Evolutionary conservation across 1,140 invertebrate genomes (phyloP), one percentile per base, ranked within the genome.

Genomic region (Pseudomyrmex sp.): DNA sequence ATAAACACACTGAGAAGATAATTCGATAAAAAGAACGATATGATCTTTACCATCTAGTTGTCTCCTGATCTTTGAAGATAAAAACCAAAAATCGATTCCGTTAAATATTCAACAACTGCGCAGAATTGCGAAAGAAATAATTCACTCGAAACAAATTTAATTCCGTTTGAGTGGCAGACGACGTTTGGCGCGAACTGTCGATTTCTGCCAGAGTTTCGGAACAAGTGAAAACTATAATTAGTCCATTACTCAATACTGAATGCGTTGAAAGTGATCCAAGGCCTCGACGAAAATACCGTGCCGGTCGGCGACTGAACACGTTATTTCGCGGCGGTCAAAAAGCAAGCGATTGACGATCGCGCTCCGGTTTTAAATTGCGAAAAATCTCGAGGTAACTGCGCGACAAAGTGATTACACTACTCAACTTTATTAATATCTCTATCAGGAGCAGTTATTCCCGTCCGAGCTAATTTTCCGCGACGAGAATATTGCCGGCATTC

Each of bases 231-330:
- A 88, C 89, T 90, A 91, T 90, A 91, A 91, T 90, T 91, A 91
- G 88, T 88, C 77, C 82, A 90, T 91, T 91, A 90, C 90, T 90
- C 90, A 91, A 91, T 91, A 91, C 86, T 82, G 89, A 91, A 90
- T 91, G 80, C 84, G 75, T 86, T 83, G 88, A 87, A 91, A 90
- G 89, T 90, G 82, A 89, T 85, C 74, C 87, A 89, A 87, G 89
- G 72, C 86, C 90, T 85, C 82, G 87, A 80, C 88, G 65, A 80
- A 91, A 90, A 91, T 90, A 91, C 59, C 48, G 54, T 68, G 80
- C n/a, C 70, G 63, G 83, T 50, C 69, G 50, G 75, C 62, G 52
- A 48, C 50, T 62, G 69, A 35, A 35, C 44, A n/a, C 54, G 59
- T 59, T 76, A 84, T 72, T 68, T 61, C 58, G 9, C 58, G 48